Percentiles rank a stretch among this genome's conserved stretches.
phyloP scores from a whole-genome alignment of 2,888 invertebrate genomes.

The Gastrophysa polygoni region DNA sequence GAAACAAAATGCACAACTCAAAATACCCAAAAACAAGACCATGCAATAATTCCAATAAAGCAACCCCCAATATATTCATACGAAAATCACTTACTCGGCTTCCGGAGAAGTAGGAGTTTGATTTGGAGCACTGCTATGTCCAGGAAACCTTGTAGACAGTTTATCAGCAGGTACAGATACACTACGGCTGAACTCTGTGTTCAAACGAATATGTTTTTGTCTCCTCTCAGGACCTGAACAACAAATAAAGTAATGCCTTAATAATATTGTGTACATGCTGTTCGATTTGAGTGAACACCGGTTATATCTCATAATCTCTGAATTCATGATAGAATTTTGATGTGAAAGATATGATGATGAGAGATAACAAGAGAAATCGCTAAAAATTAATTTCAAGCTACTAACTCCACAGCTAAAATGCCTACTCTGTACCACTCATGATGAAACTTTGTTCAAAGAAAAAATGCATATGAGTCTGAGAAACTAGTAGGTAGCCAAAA shows the following conservation, averaged over 20 bases:
- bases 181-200: slow-evolving; percentile 82
- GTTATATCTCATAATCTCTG: no score
- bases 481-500: no score
- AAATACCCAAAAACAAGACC: not conserved
- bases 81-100: slow-evolving; percentile 65
- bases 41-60: not conserved
- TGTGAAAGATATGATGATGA: no score
- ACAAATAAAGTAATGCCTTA: not conserved
- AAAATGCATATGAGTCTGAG: no score
- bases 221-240: slow-evolving; percentile 76
- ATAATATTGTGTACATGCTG: no score
- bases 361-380: no score
- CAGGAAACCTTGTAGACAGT: slow-evolving; percentile 55
- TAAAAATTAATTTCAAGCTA: no score
- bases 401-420: no score
- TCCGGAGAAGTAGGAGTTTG: slow-evolving; percentile 73
- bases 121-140: slow-evolving; percentile 63
- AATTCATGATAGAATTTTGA: no score
- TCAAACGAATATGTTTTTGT: slow-evolving; percentile 64
- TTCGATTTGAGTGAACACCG: no score
- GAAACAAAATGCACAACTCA: not conserved
- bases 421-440: no score
- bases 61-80: not conserved
- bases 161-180: slow-evolving; percentile 88
- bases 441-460: no score